phyloP scores from a whole-genome alignment of 2,888 invertebrate genomes.

The Tetramorium bicarinatum region DNA sequence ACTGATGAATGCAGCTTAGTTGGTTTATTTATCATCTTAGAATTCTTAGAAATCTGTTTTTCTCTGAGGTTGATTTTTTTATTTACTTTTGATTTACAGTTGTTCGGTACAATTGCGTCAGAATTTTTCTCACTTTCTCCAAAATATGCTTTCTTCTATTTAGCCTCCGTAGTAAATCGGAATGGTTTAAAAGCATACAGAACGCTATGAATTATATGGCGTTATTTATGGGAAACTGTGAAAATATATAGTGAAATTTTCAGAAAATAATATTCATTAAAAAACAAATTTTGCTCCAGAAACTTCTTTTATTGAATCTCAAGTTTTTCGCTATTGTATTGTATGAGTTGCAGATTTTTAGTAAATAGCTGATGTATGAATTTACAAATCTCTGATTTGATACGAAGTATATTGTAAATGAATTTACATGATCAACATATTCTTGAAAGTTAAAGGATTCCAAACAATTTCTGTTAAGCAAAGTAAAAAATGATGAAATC shows the following conservation, averaged over 20 bases:
- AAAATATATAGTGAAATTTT: constrained; percentile 1
- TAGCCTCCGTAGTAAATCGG: background rate
- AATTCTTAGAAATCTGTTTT: background rate
- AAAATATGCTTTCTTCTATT: background rate
- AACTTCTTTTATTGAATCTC: constrained; percentile 69
- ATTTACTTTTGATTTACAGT: background rate
- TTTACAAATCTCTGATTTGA: constrained; percentile 54
- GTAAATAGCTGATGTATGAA: constrained; percentile 51
- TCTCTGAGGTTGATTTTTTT: background rate
- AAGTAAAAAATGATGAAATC: background rate
- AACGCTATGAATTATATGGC: background rate
- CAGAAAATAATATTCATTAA: background rate
- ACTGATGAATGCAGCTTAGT: background rate
- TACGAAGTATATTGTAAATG: constrained; percentile 9
- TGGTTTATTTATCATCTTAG: background rate
- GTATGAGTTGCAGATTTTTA: constrained; percentile 61
- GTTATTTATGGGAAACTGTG: background rate
- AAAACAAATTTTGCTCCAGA: background rate
- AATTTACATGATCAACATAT: background rate
- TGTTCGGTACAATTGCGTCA: background rate
- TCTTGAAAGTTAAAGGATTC: background rate
- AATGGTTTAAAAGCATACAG: background rate
- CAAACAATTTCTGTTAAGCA: background rate
- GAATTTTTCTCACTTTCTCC: background rate
- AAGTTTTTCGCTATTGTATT: constrained; percentile 70